Percentiles rank a stretch among this genome's conserved stretches.
These are phyloP conservation scores for Bombus sylvicola DNA, from an alignment of 1,140 invertebrate genomes.

Conservation along the genomic window DNA sequence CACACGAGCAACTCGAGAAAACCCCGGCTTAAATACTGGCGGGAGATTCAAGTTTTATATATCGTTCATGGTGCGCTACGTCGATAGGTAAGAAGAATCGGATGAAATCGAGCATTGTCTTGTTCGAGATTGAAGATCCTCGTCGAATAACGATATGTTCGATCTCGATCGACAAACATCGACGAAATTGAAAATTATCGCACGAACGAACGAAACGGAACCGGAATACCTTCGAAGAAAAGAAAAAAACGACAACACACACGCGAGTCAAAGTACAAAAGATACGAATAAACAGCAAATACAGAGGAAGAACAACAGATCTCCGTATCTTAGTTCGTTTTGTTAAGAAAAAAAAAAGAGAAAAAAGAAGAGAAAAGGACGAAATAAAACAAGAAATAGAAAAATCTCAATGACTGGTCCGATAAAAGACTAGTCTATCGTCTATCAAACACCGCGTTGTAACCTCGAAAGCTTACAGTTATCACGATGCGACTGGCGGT, in stretches of 20 bases:
- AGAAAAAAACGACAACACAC: not conserved
- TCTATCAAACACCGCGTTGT: constrained; percentile 69
- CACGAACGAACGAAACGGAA: not conserved
- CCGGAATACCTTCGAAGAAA: not conserved
- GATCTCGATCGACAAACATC: not conserved
- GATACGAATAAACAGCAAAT: too few relatives aligned
- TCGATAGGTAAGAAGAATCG: constrained; percentile 46
- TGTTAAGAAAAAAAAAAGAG: not conserved
- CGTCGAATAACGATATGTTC: not conserved
- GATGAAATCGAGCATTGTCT: not conserved
- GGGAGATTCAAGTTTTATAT: constrained; percentile 57
- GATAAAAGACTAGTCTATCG: constrained; percentile 80
- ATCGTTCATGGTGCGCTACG: constrained; percentile 55
- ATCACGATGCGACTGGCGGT: constrained; percentile 65
- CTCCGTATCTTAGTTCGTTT: not conserved
- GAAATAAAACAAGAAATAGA: constrained; percentile 33
- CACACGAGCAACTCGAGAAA: not conserved
- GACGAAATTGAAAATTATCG: not conserved
- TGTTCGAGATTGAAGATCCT: constrained; percentile 2
- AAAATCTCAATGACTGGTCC: constrained; percentile 80
- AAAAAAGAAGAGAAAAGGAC: not conserved
- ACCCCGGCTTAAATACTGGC: constrained; percentile 65
- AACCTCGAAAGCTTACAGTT: constrained; percentile 64
- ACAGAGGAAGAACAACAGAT: not conserved
- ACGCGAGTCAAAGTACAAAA: not conserved